phyloP scores from a whole-genome alignment of 1,140 invertebrate genomes.

The Samia ricini region DNA sequence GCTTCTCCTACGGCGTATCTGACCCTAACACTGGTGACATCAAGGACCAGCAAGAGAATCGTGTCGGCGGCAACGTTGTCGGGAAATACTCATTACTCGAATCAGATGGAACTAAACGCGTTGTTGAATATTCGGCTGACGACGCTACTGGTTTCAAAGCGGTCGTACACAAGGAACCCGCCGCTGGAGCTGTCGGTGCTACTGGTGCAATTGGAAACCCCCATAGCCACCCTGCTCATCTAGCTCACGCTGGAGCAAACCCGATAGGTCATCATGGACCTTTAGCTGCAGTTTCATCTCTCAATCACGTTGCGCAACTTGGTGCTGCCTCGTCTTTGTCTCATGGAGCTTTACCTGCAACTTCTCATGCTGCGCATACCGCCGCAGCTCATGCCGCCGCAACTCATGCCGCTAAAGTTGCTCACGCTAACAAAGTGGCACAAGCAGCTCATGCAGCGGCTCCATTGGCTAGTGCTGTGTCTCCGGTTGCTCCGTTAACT shows the following conservation, averaged over 20 bases:
- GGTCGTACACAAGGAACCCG: slow-evolving; percentile 69
- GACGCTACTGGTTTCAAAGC: slow-evolving; percentile 74
- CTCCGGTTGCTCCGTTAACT: background rate
- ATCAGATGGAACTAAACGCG: slow-evolving; percentile 69
- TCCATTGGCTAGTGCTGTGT: background rate
- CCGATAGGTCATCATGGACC: background rate
- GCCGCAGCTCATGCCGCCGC: slow-evolving; percentile 11
- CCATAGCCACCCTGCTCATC: slow-evolving; percentile 5
- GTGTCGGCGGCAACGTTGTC: slow-evolving; percentile 77
- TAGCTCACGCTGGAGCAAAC: slow-evolving; percentile 4
- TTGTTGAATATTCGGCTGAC: slow-evolving; percentile 71
- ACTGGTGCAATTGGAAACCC: slow-evolving; percentile 3
- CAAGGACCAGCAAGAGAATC: slow-evolving; percentile 73
- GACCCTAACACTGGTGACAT: slow-evolving; percentile 76
- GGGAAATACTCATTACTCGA: slow-evolving; percentile 73
- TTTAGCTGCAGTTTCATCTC: slow-evolving; percentile 14
- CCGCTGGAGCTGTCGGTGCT: slow-evolving; percentile 16
- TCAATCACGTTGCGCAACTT: background rate
- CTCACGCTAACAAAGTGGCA: slow-evolving; percentile 3
- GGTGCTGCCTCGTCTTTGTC: slow-evolving; percentile 28
- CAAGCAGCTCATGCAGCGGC: slow-evolving; percentile 1
- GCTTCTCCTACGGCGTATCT: slow-evolving; percentile 66
- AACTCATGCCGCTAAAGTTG: slow-evolving; percentile 3
- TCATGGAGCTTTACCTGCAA: slow-evolving; percentile 10
- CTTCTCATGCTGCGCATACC: slow-evolving; percentile 31